phyloP scores from a whole-genome alignment of 2,888 invertebrate species.

The Melitaea athalia region DNA sequence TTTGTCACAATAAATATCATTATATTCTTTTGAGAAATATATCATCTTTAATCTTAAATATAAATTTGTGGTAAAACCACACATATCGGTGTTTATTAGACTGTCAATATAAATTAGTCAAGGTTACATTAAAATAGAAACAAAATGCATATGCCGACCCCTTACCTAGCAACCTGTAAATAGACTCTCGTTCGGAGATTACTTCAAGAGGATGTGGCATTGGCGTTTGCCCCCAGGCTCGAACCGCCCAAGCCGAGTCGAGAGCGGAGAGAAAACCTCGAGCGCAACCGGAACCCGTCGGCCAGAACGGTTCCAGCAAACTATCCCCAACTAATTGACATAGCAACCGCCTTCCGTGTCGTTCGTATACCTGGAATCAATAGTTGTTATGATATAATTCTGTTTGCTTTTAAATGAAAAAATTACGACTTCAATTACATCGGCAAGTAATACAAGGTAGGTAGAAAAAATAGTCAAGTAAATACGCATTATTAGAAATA shows the following conservation, averaged over 20 bases:
- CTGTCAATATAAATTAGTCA: too few relatives aligned
- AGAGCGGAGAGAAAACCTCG: constrained; percentile 97
- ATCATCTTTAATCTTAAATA: too few relatives aligned
- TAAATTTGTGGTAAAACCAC: too few relatives aligned
- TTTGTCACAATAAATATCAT: too few relatives aligned
- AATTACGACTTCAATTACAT: too few relatives aligned
- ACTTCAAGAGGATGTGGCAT: constrained; percentile 89
- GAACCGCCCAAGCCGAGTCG: constrained; percentile 97
- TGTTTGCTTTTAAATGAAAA: not conserved
- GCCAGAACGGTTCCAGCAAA: constrained; percentile 99
- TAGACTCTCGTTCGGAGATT: constrained; percentile 96
- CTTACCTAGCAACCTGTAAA: constrained; percentile 88
- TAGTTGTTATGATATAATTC: not conserved
- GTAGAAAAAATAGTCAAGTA: too few relatives aligned
- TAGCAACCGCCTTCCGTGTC: constrained; percentile 89
- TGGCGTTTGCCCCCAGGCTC: constrained; percentile 87
- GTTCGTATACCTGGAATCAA: constrained; percentile 62
- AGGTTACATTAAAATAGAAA: too few relatives aligned
- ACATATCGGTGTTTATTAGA: too few relatives aligned
- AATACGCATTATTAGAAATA: too few relatives aligned
- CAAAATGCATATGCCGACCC: not conserved
- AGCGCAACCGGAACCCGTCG: constrained; percentile 99
- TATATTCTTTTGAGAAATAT: too few relatives aligned
- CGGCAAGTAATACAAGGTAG: too few relatives aligned
- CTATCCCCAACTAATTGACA: constrained; percentile 98